Evolutionary conservation across 2,113 vertebrate species (phyloP).

Genomic region (Oncorhynchus kisutch): DNA sequence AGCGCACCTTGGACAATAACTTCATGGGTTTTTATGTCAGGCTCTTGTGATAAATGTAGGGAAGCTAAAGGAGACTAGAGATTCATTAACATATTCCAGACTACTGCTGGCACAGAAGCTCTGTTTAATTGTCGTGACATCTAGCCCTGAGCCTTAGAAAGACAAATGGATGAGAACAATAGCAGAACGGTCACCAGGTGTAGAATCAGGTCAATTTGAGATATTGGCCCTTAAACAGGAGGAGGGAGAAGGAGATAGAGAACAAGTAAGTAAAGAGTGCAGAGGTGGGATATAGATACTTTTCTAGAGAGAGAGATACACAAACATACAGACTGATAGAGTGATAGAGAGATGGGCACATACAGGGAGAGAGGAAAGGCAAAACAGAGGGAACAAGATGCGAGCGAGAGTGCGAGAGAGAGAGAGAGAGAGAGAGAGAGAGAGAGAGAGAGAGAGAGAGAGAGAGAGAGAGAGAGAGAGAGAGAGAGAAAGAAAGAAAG

Average conservation of each 20-base stretch:
- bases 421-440: neutral
- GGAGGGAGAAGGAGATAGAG: conserved; percentile 1
- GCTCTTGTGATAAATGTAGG: conserved; percentile 1
- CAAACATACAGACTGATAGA: neutral
- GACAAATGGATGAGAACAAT: conserved; percentile 51
- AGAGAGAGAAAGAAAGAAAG: too few species aligned
- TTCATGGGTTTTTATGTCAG: neutral
- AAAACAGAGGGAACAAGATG: neutral
- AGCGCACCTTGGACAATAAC: neutral
- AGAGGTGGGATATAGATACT: neutral
- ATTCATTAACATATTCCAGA: conserved; percentile 24
- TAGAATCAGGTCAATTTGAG: conserved; percentile 45
- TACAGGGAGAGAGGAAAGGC: neutral
- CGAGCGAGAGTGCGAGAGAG: neutral
- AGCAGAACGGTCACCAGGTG: conserved; percentile 28
- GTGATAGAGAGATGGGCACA: neutral
- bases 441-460: too few species aligned
- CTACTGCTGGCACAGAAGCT: conserved; percentile 16
- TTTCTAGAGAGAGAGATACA: neutral
- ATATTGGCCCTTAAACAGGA: conserved; percentile 50
- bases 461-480: too few species aligned
- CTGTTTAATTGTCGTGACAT: conserved; percentile 36
- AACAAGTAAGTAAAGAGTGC: neutral
- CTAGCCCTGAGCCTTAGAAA: conserved; percentile 38
- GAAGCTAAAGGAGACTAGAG: conserved; percentile 1